Conservation (phyloP, 2,113 vertebrate genomes). For the Seriola quinqueradiata region DNA sequence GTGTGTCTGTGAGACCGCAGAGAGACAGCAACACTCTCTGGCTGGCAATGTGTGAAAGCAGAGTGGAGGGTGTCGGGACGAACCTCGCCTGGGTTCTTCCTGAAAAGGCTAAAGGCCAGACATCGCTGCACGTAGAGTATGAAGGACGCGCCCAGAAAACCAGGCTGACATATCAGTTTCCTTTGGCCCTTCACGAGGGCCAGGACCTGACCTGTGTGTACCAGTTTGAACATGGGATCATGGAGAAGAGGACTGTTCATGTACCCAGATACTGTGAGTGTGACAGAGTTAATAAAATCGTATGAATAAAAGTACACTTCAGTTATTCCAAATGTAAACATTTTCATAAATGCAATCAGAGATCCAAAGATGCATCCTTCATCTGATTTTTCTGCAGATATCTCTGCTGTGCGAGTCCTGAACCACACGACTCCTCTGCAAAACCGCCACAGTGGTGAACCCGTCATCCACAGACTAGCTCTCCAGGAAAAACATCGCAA, state of each 20-base stretch:
- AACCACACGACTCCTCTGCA: conserved; percentile 72
- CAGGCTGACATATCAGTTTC: conserved; percentile 73
- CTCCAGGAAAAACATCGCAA: conserved; percentile 61
- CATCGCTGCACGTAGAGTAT: conserved; percentile 1
- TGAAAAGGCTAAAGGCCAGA: conserved; percentile 46
- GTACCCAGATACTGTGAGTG: conserved; percentile 81
- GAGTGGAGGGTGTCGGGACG: conserved; percentile 27
- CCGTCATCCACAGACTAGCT: conserved; percentile 46
- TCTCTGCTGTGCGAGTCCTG: conserved; percentile 75
- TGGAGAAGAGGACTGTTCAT: conserved; percentile 58
- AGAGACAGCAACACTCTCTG: conserved; percentile 55
- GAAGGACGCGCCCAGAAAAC: conserved; percentile 47
- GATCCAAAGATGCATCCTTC: neutral
- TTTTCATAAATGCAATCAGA: neutral
- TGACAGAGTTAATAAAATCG: neutral
- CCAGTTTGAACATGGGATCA: conserved; percentile 36
- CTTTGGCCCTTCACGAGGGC: conserved; percentile 73
- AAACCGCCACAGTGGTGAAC: conserved; percentile 21
- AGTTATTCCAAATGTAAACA: neutral
- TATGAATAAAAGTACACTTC: neutral
- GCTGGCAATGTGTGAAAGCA: conserved; percentile 76
- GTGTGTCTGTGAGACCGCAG: conserved; percentile 39
- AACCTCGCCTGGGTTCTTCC: conserved; percentile 78
- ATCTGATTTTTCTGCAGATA: conserved; percentile 64
- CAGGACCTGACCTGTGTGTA: conserved; percentile 76